Percentiles rank a stretch among this genome's conserved stretches.
Conservation (phyloP, 2,888 invertebrate genomes). For the Antheraea yamamai region DNA sequence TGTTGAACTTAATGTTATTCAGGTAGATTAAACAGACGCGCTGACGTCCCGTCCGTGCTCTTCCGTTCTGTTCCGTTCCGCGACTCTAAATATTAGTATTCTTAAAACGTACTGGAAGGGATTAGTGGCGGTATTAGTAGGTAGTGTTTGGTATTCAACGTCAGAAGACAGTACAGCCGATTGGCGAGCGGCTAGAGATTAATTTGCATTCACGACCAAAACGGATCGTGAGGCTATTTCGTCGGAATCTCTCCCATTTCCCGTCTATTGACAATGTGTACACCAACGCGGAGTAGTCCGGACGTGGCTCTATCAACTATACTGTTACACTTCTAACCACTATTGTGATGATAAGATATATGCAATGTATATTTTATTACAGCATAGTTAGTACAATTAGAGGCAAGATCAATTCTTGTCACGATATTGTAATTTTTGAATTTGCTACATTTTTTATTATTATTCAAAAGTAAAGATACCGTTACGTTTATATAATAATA, state of each 20-base stretch:
- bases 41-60: background rate
- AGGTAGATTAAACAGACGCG: slow-evolving; percentile 23
- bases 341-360: background rate
- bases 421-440: too few relatives aligned
- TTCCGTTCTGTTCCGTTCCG: slow-evolving; percentile 1
- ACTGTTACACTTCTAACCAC: slow-evolving; percentile 29
- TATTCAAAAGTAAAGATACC: too few relatives aligned
- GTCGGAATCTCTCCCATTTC: slow-evolving; percentile 66
- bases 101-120: slow-evolving; percentile 32
- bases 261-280: slow-evolving; percentile 50
- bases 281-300: slow-evolving; percentile 30
- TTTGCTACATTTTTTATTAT: too few relatives aligned
- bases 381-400: background rate
- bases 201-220: slow-evolving; percentile 76
- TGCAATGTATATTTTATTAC: background rate
- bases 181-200: slow-evolving; percentile 57
- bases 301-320: slow-evolving; percentile 41
- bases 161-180: slow-evolving; percentile 53
- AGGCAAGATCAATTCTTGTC: background rate
- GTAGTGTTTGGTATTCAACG: slow-evolving; percentile 56
- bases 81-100: slow-evolving; percentile 35
- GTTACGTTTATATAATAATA: too few relatives aligned
- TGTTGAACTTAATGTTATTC: slow-evolving; percentile 23
- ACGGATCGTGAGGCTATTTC: slow-evolving; percentile 74
- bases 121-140: slow-evolving; percentile 44